Percentiles rank a stretch among this genome's conserved stretches.
Evolutionary conservation across 2,113 vertebrate species (phyloP).

Genomic region (Paraplagusia blochii): DNA sequence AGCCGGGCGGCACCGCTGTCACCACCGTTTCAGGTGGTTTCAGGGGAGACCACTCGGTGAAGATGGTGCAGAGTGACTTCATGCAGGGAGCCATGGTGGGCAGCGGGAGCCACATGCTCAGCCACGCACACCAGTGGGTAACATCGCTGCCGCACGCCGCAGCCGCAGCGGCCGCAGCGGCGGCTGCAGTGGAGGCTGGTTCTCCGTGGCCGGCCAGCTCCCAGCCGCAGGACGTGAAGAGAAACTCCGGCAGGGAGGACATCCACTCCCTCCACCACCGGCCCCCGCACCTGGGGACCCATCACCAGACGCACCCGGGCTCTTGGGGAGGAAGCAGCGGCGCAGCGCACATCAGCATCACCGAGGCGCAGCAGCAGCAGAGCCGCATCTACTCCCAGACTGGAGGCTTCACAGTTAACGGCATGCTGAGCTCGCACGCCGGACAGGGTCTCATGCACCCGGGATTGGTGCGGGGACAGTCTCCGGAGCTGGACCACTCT

Average conservation of each 20-base stretch:
- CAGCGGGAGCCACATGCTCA: conserved; percentile 92
- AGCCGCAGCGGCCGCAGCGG: conserved; percentile 85
- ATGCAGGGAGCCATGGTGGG: conserved; percentile 92
- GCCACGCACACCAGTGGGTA: conserved; percentile 95
- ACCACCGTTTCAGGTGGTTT: conserved; percentile 85
- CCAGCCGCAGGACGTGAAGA: conserved; percentile 85
- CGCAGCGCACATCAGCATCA: conserved; percentile 44
- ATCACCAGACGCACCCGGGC: conserved; percentile 88
- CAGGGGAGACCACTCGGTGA: conserved; percentile 84
- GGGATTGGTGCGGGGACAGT: conserved; percentile 87
- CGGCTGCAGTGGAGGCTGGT: conserved; percentile 83
- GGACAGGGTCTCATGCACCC: conserved; percentile 89
- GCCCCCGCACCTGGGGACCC: conserved; percentile 80
- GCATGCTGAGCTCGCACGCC: conserved; percentile 89
- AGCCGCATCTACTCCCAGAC: conserved; percentile 89
- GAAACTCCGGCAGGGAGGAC: conserved; percentile 81
- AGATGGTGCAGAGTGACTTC: conserved; percentile 95
- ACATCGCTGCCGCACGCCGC: conserved; percentile 90
- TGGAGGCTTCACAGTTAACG: conserved; percentile 92
- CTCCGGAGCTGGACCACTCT: conserved; percentile 89
- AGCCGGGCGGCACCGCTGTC: conserved; percentile 82
- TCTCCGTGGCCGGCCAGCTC: conserved; percentile 86
- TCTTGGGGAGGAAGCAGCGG: conserved; percentile 74
- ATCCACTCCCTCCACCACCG: conserved; percentile 89
- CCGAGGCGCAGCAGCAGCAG: conserved; percentile 83